Evolutionary conservation across 2,888 invertebrate species (phyloP).

Genomic region (Trachelus tabidus): DNA sequence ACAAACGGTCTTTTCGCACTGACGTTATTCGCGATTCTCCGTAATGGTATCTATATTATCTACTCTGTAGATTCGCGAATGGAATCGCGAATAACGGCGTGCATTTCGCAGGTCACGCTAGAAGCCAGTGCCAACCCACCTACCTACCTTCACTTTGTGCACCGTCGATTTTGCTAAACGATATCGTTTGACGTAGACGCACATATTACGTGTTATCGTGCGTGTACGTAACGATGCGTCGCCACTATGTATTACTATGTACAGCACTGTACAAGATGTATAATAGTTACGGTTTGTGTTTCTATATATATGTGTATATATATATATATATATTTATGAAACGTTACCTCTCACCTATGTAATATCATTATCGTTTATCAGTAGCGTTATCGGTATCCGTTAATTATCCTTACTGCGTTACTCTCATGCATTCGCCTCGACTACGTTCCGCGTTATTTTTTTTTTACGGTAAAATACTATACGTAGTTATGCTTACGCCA

Average conservation of each 20-base stretch:
- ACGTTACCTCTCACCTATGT: not conserved
- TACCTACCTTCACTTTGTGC: not conserved
- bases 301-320: slow-evolving; percentile 2
- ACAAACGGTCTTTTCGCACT: not conserved
- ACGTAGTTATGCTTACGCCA: slow-evolving; percentile 39
- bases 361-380: not conserved
- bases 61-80: not conserved
- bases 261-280: not conserved
- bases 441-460: not conserved
- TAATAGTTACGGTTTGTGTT: not conserved
- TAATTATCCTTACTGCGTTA: not conserved
- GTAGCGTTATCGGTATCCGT: not conserved
- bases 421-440: not conserved
- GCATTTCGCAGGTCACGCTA: not conserved
- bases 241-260: not conserved
- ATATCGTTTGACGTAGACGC: not conserved
- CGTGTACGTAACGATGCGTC: not conserved
- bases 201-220: not conserved
- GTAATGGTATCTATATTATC: not conserved
- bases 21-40: not conserved
- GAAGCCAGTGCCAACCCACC: not conserved
- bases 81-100: not conserved
- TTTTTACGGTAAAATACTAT: slow-evolving; percentile 43
- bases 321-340: not conserved
- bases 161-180: not conserved